Evolutionary conservation across 2,113 vertebrate species (phyloP).

Genomic region (Ciconia boyciana): DNA sequence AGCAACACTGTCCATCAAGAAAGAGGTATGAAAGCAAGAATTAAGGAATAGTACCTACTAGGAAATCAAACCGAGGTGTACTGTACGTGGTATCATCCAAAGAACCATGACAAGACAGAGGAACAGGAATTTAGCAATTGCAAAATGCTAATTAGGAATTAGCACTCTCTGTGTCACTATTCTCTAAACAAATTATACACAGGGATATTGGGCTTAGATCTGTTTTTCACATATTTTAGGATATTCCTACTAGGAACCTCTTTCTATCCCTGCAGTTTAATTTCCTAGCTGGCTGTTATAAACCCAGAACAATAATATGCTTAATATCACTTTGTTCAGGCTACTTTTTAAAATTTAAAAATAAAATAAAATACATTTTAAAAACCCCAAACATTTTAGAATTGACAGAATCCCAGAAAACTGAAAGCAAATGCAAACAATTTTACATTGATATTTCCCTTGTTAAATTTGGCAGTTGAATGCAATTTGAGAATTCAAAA

Average conservation of each 20-base stretch:
- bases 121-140: neutral
- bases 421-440: neutral
- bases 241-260: neutral
- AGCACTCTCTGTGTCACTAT: neutral
- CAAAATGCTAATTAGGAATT: neutral
- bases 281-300: neutral
- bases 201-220: neutral
- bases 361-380: neutral
- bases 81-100: neutral
- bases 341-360: neutral
- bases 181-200: neutral
- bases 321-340: neutral
- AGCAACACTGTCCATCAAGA: neutral
- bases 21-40: neutral
- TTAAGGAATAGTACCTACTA: neutral
- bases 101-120: neutral
- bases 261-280: neutral
- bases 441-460: neutral
- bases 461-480: neutral
- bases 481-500: neutral
- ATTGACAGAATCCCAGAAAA: neutral
- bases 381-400: neutral
- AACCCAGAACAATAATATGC: neutral
- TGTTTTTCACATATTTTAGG: neutral
- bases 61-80: neutral